phyloP scores from a whole-genome alignment of 1,140 invertebrate species.

The Artemia franciscana region DNA sequence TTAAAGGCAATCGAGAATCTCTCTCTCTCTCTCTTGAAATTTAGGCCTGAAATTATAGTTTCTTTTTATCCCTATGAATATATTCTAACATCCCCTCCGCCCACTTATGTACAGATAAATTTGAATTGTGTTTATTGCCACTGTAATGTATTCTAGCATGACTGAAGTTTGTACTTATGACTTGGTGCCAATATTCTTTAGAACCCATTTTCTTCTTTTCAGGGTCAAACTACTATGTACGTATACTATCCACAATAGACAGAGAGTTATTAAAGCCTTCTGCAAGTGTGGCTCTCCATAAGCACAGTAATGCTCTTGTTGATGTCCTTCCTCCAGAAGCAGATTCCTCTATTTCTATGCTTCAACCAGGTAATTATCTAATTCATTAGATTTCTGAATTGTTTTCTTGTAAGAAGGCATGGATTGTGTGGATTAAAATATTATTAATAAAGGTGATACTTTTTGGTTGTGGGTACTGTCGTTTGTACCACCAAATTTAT shows the following conservation, averaged over 20 bases:
- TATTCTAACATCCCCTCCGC: too few species aligned
- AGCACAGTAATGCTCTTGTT: conserved; percentile 91
- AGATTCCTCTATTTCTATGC: conserved; percentile 90
- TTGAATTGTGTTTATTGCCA: too few species aligned
- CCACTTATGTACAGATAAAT: too few species aligned
- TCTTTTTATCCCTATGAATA: too few species aligned
- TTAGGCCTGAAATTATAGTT: too few species aligned
- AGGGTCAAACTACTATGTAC: conserved; percentile 90
- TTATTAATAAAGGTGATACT: too few species aligned
- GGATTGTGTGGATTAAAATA: neutral
- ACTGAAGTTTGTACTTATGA: neutral
- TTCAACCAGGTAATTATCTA: conserved; percentile 46
- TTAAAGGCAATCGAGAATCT: too few species aligned
- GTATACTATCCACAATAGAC: conserved; percentile 87
- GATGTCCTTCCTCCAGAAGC: conserved; percentile 92
- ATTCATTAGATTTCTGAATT: conserved; percentile 2
- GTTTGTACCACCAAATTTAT: too few species aligned
- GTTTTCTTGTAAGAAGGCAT: conserved; percentile 3
- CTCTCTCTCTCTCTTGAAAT: too few species aligned
- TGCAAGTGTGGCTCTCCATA: conserved; percentile 86
- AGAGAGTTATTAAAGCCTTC: conserved; percentile 84
- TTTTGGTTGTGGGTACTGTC: too few species aligned
- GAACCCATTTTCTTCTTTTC: conserved; percentile 14
- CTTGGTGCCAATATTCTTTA: conserved; percentile 3
- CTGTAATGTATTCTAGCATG: neutral